Base-by-base conservation (phyloP, 2,797 vertebrate genomes). In the Meda fulgida region DNA sequence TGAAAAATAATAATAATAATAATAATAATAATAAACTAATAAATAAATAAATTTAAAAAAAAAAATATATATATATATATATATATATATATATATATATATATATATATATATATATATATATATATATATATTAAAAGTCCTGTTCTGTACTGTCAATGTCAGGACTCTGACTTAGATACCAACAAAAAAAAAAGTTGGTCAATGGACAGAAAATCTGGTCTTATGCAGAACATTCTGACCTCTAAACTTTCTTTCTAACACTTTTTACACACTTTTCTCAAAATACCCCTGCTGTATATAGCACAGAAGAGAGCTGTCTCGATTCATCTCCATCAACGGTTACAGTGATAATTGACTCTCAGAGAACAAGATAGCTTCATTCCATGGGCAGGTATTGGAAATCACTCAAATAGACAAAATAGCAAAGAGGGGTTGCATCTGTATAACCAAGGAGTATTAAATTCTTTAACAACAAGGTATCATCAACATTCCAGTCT, bases 371-470 rank as follows among this genome's bases (percentile, higher is more conserved):
- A 73, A 80, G 66, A 85, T 79, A 72, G 67, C 83, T 85, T 85
- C 77, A 72, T 72, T 79, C 67, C 55, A 79, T 80, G 51, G 38
- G 83, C 67, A 72, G 77, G 67, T 85, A 72, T 79, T 72, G 76
- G 67, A 80, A 73, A 79, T 85, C 76, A 36, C 77, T 85, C 77
- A 72, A 34, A 85, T 60, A 53, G 83, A 85, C 83, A 71, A 85
- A 72, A 66, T 73, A 51, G 67, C 76, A 80, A 72, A 85, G 29
- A 80, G 51, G 23, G 34, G 21, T 16, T 26, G 36, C 51, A 80
- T 79, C 69, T 80, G 29, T 80, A 65, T 70, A 85, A 85, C 38
- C 29, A 72, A 53, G 4, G 10, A 65, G 40, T 38, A 53, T 38
- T 71, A 26, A 34, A 43, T 77, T 53, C 18, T 70, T 69, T 46